Percentiles rank a stretch among this genome's conserved stretches.
phyloP scores from a whole-genome alignment of 92 coral and sea anemone species.

The Micromussa lordhowensis region DNA sequence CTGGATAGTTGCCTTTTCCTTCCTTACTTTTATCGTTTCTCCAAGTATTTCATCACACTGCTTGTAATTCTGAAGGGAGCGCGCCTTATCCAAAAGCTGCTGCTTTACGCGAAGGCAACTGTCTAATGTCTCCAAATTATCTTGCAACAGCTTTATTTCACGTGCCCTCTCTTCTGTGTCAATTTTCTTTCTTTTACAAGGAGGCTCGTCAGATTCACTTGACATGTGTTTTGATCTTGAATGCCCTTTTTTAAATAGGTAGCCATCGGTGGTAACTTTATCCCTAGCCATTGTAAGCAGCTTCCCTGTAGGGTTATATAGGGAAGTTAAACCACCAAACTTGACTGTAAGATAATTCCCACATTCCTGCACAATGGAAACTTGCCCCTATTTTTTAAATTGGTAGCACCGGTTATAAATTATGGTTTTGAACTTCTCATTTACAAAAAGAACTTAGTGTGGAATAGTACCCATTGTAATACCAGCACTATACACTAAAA shows the following conservation, averaged over 20 bases:
- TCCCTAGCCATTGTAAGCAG: slow-evolving; percentile 47
- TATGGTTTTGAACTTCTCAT: slow-evolving; percentile 29
- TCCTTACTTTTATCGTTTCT: slow-evolving; percentile 50
- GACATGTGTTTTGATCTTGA: slow-evolving; percentile 45
- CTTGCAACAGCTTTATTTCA: slow-evolving; percentile 58
- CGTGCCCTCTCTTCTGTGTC: slow-evolving; percentile 56
- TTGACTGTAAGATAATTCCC: slow-evolving; percentile 13
- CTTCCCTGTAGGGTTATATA: slow-evolving; percentile 39
- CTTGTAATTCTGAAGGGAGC: slow-evolving; percentile 46
- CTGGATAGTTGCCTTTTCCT: slow-evolving; percentile 39
- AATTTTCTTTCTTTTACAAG: slow-evolving; percentile 42
- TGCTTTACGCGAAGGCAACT: slow-evolving; percentile 52
- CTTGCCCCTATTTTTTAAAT: slow-evolving; percentile 13
- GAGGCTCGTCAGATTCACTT: slow-evolving; percentile 30
- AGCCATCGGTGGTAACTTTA: slow-evolving; percentile 46
- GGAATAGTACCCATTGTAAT: slow-evolving; percentile 24
- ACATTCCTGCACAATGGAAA: slow-evolving; percentile 33
- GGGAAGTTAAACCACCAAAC: slow-evolving; percentile 25
- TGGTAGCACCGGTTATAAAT: slow-evolving; percentile 18
- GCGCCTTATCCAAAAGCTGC: slow-evolving; percentile 52
- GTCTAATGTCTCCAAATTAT: slow-evolving; percentile 40
- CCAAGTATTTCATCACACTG: slow-evolving; percentile 63
- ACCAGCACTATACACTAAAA: slow-evolving; percentile 27
- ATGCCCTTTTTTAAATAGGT: slow-evolving; percentile 41
- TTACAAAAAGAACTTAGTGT: slow-evolving; percentile 29